These are phyloP conservation scores for Drosophila guanche DNA, from an alignment of 1,140 invertebrate genomes.

Conservation along the genomic window DNA sequence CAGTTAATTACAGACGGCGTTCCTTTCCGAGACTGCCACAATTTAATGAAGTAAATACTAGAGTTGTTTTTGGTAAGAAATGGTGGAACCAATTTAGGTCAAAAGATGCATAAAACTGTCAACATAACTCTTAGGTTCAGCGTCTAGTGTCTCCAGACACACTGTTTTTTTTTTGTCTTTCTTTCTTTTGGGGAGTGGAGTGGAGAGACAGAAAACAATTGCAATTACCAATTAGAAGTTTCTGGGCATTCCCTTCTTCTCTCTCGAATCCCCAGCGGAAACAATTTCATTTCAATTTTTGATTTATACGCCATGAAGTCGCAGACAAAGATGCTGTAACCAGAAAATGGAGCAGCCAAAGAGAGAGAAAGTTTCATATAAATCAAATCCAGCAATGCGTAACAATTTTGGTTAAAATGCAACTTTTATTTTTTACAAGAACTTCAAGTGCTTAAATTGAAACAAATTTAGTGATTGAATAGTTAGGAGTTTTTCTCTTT, in stretches of 20 bases:
- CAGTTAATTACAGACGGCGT: no score
- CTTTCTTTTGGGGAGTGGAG: no score
- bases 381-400: conserved; percentile 24
- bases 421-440: no score
- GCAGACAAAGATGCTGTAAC: conserved; percentile 17
- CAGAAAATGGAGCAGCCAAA: conserved; percentile 4
- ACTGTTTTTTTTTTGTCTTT: neutral
- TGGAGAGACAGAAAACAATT: conserved; percentile 12
- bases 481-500: neutral
- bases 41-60: no score
- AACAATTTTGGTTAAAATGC: neutral
- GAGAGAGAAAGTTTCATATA: conserved; percentile 10
- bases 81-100: conserved; percentile 23
- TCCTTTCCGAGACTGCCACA: no score
- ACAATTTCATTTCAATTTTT: conserved; percentile 66
- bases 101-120: conserved; percentile 55
- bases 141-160: conserved; percentile 25
- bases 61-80: no score
- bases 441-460: no score
- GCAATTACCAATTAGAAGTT: conserved; percentile 76
- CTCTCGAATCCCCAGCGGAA: conserved; percentile 42
- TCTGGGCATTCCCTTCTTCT: conserved; percentile 15
- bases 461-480: no score
- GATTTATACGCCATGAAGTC: conserved; percentile 52
- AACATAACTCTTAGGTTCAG: conserved; percentile 54